Evolutionary conservation across 2,113 vertebrate species (phyloP), one percentile per base, ranked within the genome.

Genomic region (Tupaia chinensis): DNA sequence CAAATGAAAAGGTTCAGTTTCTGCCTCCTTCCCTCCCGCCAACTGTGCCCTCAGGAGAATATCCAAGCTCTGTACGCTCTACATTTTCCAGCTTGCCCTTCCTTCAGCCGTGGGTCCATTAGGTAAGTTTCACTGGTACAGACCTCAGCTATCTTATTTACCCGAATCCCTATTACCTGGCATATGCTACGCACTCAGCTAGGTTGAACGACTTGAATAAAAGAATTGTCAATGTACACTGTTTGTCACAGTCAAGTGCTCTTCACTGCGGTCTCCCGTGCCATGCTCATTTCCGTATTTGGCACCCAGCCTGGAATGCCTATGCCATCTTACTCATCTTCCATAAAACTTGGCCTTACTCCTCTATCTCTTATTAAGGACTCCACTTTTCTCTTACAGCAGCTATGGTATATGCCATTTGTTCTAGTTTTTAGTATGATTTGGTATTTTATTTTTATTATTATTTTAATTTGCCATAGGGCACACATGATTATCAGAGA

Each of bases 91-190:
- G 44, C 56, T 25, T 12, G 68, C 27, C 19, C 61, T 89, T 95
- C 66, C 81, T 53, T 80, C 58, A 72, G 60, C 25, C 60, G 44
- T 91, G 44, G 23, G 65, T 23, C 23, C 22, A 54, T 78, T 56
- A 74, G 73, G 15, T 72, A 77, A 85, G 53, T 90, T 94, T 91
- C 34, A 76, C 34, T 77, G 29, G n/a, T 83, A 93, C 17, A 91
- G 25, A 72, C 58, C 27, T 91, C 19, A 25, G 29, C 12, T 73
- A 22, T 94, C 56, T 78, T 63, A 60, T 56, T 77, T 94, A 92
- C 78, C 82, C 77, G 74, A 94, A 72, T 74, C 72, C 20, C 69
- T 94, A 58, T 79, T 91, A 87, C 19, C 17, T 77, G 56, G 15
- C n/a, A n/a, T 72, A 11, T 14, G 25, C 16, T 83, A 81, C 56